phyloP scores from a whole-genome alignment of 1,140 invertebrate genomes.

The Matsumurasca onukii region DNA sequence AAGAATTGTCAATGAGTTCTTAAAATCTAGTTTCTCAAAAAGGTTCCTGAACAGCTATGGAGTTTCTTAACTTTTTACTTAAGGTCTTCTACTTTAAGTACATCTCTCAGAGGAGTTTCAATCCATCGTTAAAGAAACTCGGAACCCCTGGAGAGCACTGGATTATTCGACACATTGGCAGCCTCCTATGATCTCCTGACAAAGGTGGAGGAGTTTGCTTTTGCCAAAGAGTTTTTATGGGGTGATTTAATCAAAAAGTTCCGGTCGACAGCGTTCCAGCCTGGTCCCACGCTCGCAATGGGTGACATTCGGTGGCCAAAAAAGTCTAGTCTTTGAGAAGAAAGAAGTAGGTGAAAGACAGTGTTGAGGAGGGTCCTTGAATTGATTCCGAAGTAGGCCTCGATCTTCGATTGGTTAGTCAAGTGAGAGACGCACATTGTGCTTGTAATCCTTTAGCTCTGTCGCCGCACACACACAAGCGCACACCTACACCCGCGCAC shows the following conservation, averaged over 20 bases:
- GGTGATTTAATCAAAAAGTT: constrained; percentile 17
- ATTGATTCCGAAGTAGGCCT: constrained; percentile 18
- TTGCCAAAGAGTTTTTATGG: constrained; percentile 14
- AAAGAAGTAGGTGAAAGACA: constrained; percentile 9
- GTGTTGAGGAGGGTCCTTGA: constrained; percentile 10
- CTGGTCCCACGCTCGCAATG: constrained; percentile 12
- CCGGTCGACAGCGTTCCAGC: background rate
- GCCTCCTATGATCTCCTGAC: too few species aligned
- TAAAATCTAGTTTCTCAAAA: too few species aligned
- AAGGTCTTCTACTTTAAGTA: too few species aligned
- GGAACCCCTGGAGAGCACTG: too few species aligned
- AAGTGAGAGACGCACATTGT: constrained; percentile 11
- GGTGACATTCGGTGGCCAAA: constrained; percentile 6
- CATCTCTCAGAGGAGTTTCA: too few species aligned
- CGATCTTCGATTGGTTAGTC: constrained; percentile 23
- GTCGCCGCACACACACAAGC: background rate
- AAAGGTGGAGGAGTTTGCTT: too few species aligned
- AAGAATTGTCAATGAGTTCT: too few species aligned
- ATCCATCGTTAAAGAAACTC: too few species aligned
- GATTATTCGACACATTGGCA: too few species aligned
- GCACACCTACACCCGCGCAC: background rate
- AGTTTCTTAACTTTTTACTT: too few species aligned
- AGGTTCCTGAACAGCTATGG: too few species aligned
- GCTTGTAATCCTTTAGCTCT: constrained; percentile 17
- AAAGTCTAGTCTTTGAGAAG: constrained; percentile 3